A percentile compares a stretch with the other conserved stretches of the same genome.
Conservation (phyloP, 2,113 vertebrate species). For the Phylloscopus trochilus region DNA sequence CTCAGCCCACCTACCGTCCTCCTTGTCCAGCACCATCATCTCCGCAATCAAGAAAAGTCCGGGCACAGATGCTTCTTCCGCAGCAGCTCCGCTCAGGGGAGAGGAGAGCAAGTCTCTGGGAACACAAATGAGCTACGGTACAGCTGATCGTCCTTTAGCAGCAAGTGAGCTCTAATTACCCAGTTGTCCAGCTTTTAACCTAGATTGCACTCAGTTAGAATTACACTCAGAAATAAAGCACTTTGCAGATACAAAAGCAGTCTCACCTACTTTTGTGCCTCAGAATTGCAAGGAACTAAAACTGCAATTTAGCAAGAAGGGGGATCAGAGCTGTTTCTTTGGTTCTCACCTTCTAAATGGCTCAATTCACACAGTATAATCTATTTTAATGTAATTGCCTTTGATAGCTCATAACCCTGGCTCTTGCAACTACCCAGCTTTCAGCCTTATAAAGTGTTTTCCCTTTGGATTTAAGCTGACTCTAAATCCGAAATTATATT, state of each 20-base stretch:
- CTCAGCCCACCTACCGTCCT: slow-evolving; percentile 93
- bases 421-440: slow-evolving; percentile 73
- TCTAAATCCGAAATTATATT: slow-evolving; percentile 83
- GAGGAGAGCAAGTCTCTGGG: slow-evolving; percentile 70
- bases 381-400: slow-evolving; percentile 82
- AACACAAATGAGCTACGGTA: slow-evolving; percentile 65
- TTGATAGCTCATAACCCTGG: slow-evolving; percentile 79
- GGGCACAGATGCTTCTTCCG: slow-evolving; percentile 87
- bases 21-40: slow-evolving; percentile 99
- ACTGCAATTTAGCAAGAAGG: slow-evolving; percentile 73
- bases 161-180: slow-evolving; percentile 80
- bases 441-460: slow-evolving; percentile 75
- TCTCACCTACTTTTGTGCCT: slow-evolving; percentile 78
- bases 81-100: slow-evolving; percentile 78
- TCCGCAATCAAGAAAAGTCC: slow-evolving; percentile 84
- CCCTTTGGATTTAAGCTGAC: slow-evolving; percentile 81
- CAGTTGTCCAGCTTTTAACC: slow-evolving; percentile 83
- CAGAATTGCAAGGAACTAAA: slow-evolving; percentile 77
- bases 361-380: slow-evolving; percentile 80
- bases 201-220: slow-evolving; percentile 82
- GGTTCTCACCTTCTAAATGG: slow-evolving; percentile 81
- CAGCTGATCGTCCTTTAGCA: slow-evolving; percentile 76
- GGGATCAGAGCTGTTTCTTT: slow-evolving; percentile 74
- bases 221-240: slow-evolving; percentile 80
- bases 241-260: slow-evolving; percentile 80